Evolutionary conservation across 2,797 vertebrate genomes (phyloP), one percentile per base, ranked within the genome.

Genomic region (Borostomias antarcticus): DNA sequence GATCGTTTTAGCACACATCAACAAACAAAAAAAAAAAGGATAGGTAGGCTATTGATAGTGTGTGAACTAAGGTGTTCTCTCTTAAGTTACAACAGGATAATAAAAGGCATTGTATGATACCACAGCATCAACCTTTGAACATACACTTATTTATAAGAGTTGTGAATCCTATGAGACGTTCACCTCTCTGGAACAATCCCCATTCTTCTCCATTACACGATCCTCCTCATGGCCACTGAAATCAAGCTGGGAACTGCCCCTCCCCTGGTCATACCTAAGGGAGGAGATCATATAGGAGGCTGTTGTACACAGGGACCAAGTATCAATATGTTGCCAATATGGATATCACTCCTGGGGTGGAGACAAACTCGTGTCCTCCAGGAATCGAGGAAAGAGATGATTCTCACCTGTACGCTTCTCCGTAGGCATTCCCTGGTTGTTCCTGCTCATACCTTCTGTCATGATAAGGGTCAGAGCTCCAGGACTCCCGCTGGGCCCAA

Each of bases 391-490:
- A 23, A 19, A 21, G 33, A 21, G 35, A 19, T 21, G 13, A 59
- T 13, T 13, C 76, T 78, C 72, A 92, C 91, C 86, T 86, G 77
- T 83, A 64, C 54, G 88, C 82, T 11, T 85, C 82, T 17, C 63
- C 25, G 45, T 81, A 68, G 45, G 68, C 50, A 21, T 66, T 69
- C 33, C 71, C 77, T 64, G 71, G 53, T 48, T 74, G 81, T 11
- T 82, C 85, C 61, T 76, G 79, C 30, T 64, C 72, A 17, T 70
- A 30, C 8, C 62, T 13, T 58, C 72, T 32, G 1, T 82, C 83
- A 0, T 75, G 80, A 60, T 80, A 68, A 4, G 1, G 66, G 7
- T 78, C 74, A 5, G 66, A 29, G 62, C 75, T 69, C 82, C 79
- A 69, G 3, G 69, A 43, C 4, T 87, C 84, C 8, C 84, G 84